Conservation (phyloP, 2,797 vertebrate species). For the Eulemur albifrons region DNA sequence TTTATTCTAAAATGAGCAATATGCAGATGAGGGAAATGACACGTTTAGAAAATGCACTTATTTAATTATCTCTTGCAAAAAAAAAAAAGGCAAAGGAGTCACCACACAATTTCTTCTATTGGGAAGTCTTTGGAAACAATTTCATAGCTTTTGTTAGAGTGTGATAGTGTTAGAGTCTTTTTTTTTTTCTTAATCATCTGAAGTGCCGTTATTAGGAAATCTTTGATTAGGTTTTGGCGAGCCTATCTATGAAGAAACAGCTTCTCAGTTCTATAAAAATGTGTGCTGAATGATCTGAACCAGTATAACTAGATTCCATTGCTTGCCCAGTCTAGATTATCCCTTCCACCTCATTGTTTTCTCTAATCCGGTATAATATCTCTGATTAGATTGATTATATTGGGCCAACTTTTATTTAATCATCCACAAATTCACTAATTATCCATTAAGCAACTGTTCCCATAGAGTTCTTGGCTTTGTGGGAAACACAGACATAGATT, state of each 20-base stretch:
- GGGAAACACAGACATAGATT: background rate
- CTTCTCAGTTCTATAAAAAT: background rate
- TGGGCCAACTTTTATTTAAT: constrained; percentile 43
- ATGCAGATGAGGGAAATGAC: constrained; percentile 24
- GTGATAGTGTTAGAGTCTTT: background rate
- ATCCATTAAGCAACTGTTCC: constrained; percentile 26
- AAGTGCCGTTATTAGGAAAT: background rate
- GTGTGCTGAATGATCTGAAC: constrained; percentile 8
- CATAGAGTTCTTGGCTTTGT: constrained; percentile 13
- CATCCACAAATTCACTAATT: constrained; percentile 52
- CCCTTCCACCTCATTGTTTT: constrained; percentile 27
- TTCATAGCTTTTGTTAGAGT: background rate
- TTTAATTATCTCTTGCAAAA: constrained; percentile 55
- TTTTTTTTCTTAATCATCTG: background rate
- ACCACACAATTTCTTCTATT: background rate
- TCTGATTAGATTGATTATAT: constrained; percentile 54
- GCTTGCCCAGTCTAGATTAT: constrained; percentile 24
- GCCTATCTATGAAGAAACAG: constrained; percentile 35
- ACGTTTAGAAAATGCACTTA: constrained; percentile 35
- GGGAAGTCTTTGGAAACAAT: background rate
- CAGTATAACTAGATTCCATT: background rate
- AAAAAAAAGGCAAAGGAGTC: background rate
- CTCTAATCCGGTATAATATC: background rate
- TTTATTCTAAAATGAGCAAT: constrained; percentile 52
- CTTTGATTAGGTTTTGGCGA: background rate